Conservation (phyloP, 1,140 invertebrate genomes). For the Mylabris phalerata region DNA sequence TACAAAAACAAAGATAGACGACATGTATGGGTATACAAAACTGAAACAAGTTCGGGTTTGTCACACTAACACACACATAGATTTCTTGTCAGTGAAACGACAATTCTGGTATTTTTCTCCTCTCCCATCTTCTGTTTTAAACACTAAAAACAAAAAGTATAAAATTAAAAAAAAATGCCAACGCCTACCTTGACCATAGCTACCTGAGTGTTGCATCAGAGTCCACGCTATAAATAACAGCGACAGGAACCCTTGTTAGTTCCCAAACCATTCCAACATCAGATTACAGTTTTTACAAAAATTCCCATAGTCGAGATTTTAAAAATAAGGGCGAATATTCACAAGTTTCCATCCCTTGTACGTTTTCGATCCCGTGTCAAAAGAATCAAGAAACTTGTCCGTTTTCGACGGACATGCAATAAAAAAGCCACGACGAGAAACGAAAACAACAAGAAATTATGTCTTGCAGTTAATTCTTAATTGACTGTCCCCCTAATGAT, state of each 20-base stretch:
- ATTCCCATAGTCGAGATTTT: neutral
- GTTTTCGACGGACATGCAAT: conserved; percentile 16
- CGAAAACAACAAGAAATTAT: too few relatives aligned
- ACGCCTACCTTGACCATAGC: conserved; percentile 38
- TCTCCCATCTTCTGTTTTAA: conserved; percentile 11
- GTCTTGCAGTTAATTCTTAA: conserved; percentile 27
- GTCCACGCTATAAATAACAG: conserved; percentile 35
- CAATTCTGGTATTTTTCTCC: too few relatives aligned
- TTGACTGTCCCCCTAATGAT: conserved; percentile 23
- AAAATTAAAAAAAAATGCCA: conserved; percentile 27
- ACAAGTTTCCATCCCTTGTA: conserved; percentile 1
- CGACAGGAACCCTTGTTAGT: conserved; percentile 39
- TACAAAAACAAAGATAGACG: conserved; percentile 19
- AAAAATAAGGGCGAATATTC: neutral
- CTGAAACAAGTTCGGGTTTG: conserved; percentile 11
- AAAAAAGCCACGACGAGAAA: too few relatives aligned
- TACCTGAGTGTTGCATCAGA: conserved; percentile 39
- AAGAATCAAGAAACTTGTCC: conserved; percentile 29
- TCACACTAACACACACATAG: too few relatives aligned
- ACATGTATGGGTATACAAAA: conserved; percentile 33
- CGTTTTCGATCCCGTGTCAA: conserved; percentile 22
- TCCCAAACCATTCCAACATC: conserved; percentile 29
- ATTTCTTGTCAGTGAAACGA: too few relatives aligned
- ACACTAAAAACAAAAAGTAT: conserved; percentile 16
- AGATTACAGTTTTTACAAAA: conserved; percentile 26